Evolutionary conservation across 2,888 invertebrate genomes (phyloP).

Genomic region (Cheiracanthium punctorium): DNA sequence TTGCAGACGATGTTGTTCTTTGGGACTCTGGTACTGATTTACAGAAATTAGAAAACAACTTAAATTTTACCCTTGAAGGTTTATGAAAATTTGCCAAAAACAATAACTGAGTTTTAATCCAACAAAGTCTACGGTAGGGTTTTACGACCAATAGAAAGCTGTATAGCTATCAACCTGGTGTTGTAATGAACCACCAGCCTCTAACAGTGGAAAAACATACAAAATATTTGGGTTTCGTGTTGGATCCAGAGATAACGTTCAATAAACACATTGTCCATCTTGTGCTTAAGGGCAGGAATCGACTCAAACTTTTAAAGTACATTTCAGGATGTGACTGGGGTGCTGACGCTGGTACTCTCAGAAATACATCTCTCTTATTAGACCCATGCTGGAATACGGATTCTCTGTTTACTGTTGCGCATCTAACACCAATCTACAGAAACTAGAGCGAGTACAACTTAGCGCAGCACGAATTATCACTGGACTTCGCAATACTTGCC

Average conservation of each 20-base stretch:
- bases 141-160: neutral
- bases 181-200: neutral
- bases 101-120: too few species aligned
- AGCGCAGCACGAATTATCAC: neutral
- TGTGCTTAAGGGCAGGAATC: neutral
- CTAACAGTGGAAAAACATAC: neutral
- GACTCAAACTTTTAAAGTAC: slow-evolving; percentile 4
- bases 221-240: neutral
- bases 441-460: slow-evolving; percentile 9
- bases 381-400: neutral
- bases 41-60: neutral
- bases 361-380: neutral
- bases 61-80: too few species aligned
- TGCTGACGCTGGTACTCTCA: neutral
- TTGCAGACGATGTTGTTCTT: slow-evolving; percentile 22
- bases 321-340: neutral
- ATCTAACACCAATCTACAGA: neutral
- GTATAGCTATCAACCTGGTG: neutral
- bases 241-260: neutral
- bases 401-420: neutral
- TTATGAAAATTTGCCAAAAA: too few species aligned
- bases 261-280: neutral
- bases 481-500: neutral
- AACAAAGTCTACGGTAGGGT: neutral
- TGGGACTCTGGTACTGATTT: neutral